Percentiles rank a stretch among this genome's conserved stretches.
These are phyloP conservation scores for Hydrolagus affinis DNA, from an alignment of 2,113 vertebrate species.

Conservation along the genomic window DNA sequence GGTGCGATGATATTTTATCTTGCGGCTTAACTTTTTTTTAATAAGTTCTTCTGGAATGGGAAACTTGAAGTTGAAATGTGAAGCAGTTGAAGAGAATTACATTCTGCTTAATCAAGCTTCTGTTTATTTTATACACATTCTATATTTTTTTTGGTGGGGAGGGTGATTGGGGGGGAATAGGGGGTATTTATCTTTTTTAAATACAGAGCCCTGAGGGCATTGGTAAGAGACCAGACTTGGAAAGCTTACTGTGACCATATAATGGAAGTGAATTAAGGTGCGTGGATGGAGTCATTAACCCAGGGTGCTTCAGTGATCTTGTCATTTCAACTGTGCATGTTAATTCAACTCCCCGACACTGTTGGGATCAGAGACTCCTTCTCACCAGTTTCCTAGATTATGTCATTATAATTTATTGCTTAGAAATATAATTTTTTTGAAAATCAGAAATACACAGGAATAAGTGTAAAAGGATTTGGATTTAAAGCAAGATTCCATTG, in stretches of 20 bases:
- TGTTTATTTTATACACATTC: too few species aligned
- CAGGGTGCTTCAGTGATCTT: background rate
- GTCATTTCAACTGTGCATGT: background rate
- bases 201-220: too few species aligned
- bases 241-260: background rate
- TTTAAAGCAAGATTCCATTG: background rate
- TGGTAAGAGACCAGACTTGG: background rate
- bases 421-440: background rate
- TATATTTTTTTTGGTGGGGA: too few species aligned
- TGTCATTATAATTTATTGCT: background rate
- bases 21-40: background rate
- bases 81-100: background rate
- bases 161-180: too few species aligned
- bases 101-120: background rate
- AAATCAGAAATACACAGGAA: background rate
- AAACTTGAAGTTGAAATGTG: background rate
- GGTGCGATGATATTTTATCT: too few species aligned
- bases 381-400: background rate
- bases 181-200: background rate
- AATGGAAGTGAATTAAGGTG: background rate
- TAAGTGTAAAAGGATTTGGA: background rate
- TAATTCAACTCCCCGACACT: background rate
- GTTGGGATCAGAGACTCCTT: background rate
- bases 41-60: background rate
- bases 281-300: background rate